phyloP scores from a whole-genome alignment of 2,797 vertebrate species.

The Lophotriccus pileatus region DNA sequence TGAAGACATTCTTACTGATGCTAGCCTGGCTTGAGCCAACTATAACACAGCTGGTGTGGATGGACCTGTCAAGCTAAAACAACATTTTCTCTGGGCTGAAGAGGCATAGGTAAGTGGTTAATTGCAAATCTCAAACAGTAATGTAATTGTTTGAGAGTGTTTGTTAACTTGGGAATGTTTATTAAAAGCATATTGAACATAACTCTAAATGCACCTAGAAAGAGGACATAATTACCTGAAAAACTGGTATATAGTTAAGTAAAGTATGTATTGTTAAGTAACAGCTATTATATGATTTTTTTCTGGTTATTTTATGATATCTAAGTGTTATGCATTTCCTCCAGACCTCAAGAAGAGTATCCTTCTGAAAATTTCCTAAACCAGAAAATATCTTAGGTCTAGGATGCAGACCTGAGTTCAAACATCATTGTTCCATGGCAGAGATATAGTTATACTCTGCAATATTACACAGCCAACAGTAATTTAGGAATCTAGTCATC shows the following conservation, averaged over 20 bases:
- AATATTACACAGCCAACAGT: not conserved
- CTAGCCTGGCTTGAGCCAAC: not conserved
- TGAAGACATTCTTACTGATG: not conserved
- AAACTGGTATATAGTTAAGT: not conserved
- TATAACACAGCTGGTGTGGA: not conserved
- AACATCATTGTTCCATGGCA: not conserved
- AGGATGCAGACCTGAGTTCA: not conserved
- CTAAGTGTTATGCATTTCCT: not conserved
- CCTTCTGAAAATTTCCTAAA: not conserved
- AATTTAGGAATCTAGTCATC: not conserved
- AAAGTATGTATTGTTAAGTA: not conserved
- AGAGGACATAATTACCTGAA: not conserved
- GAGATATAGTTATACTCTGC: not conserved
- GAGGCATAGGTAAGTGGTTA: not conserved
- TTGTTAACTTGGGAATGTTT: not conserved
- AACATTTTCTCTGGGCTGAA: not conserved
- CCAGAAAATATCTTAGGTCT: not conserved
- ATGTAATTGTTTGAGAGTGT: not conserved
- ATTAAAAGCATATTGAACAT: not conserved
- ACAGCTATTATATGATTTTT: not conserved
- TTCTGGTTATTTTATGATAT: not conserved
- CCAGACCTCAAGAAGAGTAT: not conserved
- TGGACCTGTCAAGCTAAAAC: not conserved
- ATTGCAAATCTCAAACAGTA: not conserved
- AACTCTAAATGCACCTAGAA: not conserved